Evolutionary conservation across 2,113 vertebrate genomes (phyloP).

Genomic region (Ophiodon elongatus): DNA sequence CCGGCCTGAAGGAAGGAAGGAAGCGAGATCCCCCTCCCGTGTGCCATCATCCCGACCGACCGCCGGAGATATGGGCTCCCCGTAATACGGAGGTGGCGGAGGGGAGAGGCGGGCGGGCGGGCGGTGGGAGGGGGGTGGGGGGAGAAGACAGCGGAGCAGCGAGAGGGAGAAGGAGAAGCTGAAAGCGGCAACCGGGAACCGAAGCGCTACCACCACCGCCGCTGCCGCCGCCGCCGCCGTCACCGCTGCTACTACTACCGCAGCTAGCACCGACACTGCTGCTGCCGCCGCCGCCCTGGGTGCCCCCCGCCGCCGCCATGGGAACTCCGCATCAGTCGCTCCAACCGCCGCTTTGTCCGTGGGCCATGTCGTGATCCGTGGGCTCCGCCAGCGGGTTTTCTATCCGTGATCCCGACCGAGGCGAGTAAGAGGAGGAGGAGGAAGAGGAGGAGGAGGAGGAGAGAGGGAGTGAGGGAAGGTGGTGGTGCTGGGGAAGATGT

Average conservation of each 20-base stretch:
- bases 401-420: conserved; percentile 83
- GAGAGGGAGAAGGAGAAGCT: conserved; percentile 66
- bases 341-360: conserved; percentile 82
- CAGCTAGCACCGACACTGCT: conserved; percentile 51
- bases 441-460: conserved; percentile 33
- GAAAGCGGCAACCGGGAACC: conserved; percentile 73
- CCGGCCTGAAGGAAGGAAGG: conserved; percentile 55
- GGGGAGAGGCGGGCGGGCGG: conserved; percentile 79
- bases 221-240: conserved; percentile 44
- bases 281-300: conserved; percentile 74
- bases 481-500: conserved; percentile 87
- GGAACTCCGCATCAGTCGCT: conserved; percentile 85
- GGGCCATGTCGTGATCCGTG: conserved; percentile 91
- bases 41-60: conserved; percentile 69
- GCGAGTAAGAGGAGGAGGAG: conserved; percentile 78
- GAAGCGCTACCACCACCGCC: conserved; percentile 59
- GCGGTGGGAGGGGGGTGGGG: conserved; percentile 79
- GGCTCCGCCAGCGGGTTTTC: conserved; percentile 82
- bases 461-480: conserved; percentile 5
- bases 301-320: conserved; percentile 87
- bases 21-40: conserved; percentile 60
- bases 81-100: conserved; percentile 83
- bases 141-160: conserved; percentile 80
- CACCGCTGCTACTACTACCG: conserved; percentile 46
- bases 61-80: conserved; percentile 88